Evolutionary conservation across 2,888 invertebrate genomes (phyloP).

Genomic region (Morpho helenor): DNA sequence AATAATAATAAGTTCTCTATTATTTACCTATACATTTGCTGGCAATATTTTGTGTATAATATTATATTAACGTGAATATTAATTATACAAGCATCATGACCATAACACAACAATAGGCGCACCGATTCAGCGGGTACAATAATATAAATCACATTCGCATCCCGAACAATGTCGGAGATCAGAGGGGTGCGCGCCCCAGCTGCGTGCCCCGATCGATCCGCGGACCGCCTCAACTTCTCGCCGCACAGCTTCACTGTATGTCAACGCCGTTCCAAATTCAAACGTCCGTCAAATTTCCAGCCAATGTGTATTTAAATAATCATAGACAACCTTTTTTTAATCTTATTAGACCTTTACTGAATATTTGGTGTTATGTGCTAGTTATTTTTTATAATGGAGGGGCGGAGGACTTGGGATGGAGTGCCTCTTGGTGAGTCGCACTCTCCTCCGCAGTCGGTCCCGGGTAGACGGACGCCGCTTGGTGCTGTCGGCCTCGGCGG

Average conservation of each 20-base stretch:
- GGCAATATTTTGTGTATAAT: background rate
- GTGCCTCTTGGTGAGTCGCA: conserved; percentile 69
- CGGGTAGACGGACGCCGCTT: conserved; percentile 86
- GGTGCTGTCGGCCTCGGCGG: conserved; percentile 92
- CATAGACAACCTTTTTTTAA: conserved; percentile 5
- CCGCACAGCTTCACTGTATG: conserved; percentile 58
- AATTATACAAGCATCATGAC: conserved; percentile 16
- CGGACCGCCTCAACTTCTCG: conserved; percentile 57
- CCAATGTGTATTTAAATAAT: conserved; percentile 24
- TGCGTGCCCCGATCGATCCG: conserved; percentile 73
- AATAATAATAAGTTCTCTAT: no score
- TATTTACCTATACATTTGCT: no score
- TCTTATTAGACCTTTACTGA: background rate
- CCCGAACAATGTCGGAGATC: conserved; percentile 69
- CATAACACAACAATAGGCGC: conserved; percentile 24
- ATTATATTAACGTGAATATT: background rate
- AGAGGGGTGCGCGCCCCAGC: conserved; percentile 78
- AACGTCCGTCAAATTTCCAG: conserved; percentile 36
- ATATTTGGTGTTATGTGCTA: conserved; percentile 49
- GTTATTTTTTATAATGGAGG: conserved; percentile 57
- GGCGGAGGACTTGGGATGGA: conserved; percentile 72
- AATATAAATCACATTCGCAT: conserved; percentile 65
- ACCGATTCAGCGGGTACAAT: conserved; percentile 34
- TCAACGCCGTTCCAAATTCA: conserved; percentile 51
- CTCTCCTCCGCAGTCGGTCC: conserved; percentile 80